Percentiles rank a stretch among this genome's conserved stretches.
Evolutionary conservation across 2,888 invertebrate species (phyloP).

Genomic region (Yponomeuta plumbellus): DNA sequence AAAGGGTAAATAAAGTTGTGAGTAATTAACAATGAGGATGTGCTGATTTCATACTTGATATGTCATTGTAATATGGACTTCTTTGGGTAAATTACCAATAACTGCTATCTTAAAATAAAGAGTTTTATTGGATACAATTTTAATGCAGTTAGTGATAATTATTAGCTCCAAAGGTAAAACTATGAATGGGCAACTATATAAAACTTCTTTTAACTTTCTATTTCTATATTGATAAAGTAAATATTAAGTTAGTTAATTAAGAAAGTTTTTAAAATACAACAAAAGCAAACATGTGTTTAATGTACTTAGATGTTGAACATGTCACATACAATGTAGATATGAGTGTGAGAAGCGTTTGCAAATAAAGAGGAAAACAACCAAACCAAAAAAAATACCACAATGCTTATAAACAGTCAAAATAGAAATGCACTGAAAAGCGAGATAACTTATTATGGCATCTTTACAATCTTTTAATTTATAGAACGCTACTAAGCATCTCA

Average conservation of each 20-base stretch:
- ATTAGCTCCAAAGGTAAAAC: background rate
- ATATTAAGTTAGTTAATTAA: background rate
- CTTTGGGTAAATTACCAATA: background rate
- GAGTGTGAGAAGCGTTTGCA: conserved; percentile 65
- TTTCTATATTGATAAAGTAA: background rate
- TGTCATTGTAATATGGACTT: background rate
- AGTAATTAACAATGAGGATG: background rate
- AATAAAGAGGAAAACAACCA: conserved; percentile 36
- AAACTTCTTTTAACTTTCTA: background rate
- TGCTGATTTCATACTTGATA: background rate
- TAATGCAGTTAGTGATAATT: background rate
- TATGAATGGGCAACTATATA: background rate
- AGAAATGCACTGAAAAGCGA: conserved; percentile 30
- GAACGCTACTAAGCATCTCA: conserved; percentile 7
- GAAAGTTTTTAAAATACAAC: background rate
- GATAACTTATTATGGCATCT: background rate
- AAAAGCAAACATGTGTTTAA: conserved; percentile 3
- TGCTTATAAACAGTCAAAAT: conserved; percentile 23
- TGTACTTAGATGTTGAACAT: background rate
- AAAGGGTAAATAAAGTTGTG: background rate
- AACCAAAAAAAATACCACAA: conserved; percentile 31
- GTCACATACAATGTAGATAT: conserved; percentile 14
- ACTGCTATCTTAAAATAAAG: background rate
- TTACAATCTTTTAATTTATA: background rate
- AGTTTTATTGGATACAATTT: background rate